These are phyloP conservation scores for Pseudomyrmex sp. DNA, from an alignment of 1,140 invertebrate genomes.

Conservation along the genomic window DNA sequence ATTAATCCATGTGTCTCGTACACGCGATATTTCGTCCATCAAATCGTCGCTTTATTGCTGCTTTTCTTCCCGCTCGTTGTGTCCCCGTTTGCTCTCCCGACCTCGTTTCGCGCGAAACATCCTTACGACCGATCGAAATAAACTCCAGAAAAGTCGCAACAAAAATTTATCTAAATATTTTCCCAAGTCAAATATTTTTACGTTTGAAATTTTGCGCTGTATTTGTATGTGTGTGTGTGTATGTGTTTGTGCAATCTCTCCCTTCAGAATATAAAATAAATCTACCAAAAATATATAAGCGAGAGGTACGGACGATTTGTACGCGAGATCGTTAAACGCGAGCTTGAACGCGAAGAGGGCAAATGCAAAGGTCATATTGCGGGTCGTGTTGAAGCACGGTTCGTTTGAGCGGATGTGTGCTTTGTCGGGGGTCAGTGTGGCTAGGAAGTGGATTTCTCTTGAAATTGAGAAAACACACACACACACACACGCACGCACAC, in stretches of 20 bases:
- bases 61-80: background rate
- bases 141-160: background rate
- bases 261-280: no score
- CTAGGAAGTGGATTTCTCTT: background rate
- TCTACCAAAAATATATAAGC: no score
- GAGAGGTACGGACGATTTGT: no score
- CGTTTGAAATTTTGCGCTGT: no score
- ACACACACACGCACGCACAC: no score
- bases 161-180: background rate
- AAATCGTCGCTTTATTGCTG: background rate
- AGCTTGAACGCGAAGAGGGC: no score
- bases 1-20: slow-evolving; percentile 22
- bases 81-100: background rate
- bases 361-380: background rate
- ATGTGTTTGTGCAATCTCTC: no score
- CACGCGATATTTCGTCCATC: slow-evolving; percentile 1
- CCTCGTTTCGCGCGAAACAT: background rate
- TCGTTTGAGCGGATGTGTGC: background rate
- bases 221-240: no score
- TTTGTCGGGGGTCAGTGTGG: background rate
- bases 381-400: background rate
- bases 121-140: background rate
- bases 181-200: no score
- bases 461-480: background rate
- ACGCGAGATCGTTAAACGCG: no score